Conservation (phyloP, 2,888 invertebrate species). For the Perdita meconis region DNA sequence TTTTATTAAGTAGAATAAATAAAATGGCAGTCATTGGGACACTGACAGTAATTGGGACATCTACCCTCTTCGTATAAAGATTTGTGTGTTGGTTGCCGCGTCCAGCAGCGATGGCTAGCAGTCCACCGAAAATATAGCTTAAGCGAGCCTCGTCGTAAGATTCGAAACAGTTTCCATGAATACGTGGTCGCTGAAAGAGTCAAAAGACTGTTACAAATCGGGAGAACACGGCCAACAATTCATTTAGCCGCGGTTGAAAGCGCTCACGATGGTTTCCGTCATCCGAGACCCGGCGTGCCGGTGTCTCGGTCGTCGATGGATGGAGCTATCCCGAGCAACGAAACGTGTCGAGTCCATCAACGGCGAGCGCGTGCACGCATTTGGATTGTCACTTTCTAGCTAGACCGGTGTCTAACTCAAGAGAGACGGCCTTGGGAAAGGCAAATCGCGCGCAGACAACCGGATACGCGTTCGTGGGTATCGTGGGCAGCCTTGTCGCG, state of each 20-base stretch:
- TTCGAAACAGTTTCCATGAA: background rate
- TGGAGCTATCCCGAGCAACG: background rate
- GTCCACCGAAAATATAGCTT: too few species aligned
- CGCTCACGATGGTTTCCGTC: background rate
- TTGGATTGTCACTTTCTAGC: constrained; percentile 43
- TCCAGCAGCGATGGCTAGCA: too few species aligned
- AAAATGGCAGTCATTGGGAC: too few species aligned
- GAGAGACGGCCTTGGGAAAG: constrained; percentile 63
- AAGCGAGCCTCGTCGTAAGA: too few species aligned
- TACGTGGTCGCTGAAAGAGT: background rate
- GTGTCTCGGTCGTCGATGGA: constrained; percentile 9
- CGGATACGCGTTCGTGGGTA: constrained; percentile 46
- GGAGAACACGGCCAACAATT: background rate
- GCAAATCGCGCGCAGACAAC: constrained; percentile 53
- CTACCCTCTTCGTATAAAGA: too few species aligned
- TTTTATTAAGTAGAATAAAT: too few species aligned
- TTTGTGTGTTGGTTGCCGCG: too few species aligned
- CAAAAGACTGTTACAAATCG: background rate
- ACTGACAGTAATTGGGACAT: too few species aligned
- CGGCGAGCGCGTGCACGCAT: constrained; percentile 1
- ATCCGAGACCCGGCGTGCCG: background rate
- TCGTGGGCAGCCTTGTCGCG: constrained; percentile 58
- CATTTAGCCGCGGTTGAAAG: background rate
- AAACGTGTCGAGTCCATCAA: constrained; percentile 6
- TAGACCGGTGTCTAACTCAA: constrained; percentile 17